These are phyloP conservation scores for Calameuta idolon DNA, from an alignment of 2,888 invertebrate genomes.

Conservation along the genomic window DNA sequence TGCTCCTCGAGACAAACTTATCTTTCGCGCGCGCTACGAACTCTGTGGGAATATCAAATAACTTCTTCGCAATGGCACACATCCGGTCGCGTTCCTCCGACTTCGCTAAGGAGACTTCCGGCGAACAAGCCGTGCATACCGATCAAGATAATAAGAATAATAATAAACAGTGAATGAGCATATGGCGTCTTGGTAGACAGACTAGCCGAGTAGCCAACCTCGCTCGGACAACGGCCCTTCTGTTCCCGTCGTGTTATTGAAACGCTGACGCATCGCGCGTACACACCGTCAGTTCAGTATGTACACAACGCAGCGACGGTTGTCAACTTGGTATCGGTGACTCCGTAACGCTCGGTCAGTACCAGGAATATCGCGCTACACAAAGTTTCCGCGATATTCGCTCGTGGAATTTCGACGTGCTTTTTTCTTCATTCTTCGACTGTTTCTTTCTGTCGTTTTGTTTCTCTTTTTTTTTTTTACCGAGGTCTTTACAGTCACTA, in stretches of 20 bases:
- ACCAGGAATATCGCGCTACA: not conserved
- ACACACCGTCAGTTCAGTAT: conserved; percentile 8
- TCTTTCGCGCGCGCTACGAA: not conserved
- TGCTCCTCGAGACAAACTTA: not conserved
- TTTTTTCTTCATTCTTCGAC: not conserved
- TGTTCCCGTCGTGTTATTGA: conserved; percentile 3
- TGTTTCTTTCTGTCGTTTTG: not conserved
- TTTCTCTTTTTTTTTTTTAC: not conserved
- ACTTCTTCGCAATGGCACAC: conserved; percentile 13
- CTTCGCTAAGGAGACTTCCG: conserved; percentile 28
- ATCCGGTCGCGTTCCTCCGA: conserved; percentile 18
- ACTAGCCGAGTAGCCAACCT: not conserved
- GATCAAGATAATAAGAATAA: conserved; percentile 13
- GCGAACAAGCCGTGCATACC: conserved; percentile 24
- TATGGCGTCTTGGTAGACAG: not conserved
- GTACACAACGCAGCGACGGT: not conserved
- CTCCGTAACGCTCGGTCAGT: not conserved
- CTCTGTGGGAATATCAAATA: not conserved
- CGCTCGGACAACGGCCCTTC: conserved; percentile 5
- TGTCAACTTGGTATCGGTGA: not conserved
- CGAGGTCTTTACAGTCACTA: not conserved
- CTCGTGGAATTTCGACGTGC: not conserved
- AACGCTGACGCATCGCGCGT: conserved; percentile 40
- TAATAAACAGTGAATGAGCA: not conserved
- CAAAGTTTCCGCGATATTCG: not conserved